Base-by-base conservation (phyloP, 2,113 vertebrate genomes). In the Neofelis nebulosa region DNA sequence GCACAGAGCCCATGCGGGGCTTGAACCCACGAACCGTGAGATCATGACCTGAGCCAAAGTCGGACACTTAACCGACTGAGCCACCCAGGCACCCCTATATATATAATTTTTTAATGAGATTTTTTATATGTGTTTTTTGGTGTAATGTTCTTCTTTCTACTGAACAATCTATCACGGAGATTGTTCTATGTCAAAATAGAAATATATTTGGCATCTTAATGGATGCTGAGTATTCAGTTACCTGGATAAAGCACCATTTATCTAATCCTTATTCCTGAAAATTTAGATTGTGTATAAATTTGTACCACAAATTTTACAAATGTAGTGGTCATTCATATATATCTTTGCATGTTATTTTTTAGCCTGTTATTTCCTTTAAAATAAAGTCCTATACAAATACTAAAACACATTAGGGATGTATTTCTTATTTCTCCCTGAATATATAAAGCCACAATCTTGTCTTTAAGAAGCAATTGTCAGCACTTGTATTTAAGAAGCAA, bases 21-120 rank as follows among this genome's bases (percentile, higher is more conserved):
- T 45, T 0, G 8, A 45, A 45, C 8, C 7, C 1, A 45, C 8
- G 8, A 9, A 45, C 45, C 7, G 45, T 9, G 45, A 45, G 45
- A 45, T 45, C 45, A 9, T 45, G 45, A 45, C 45, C 45, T 45
- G 45, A 45, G 45, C 45, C 8, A 9, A 45, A 45, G 45, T 45
- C 45, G 0, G 45, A 45, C 45, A 2, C 45, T 45, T 45, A 45
- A 45, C 45, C 45, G 7, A 45, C 45, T 45, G 45, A 9, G 45
- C 45, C 45, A 45, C 45, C 45, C 45, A 45, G 45, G 45, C 45
- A 2, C 45, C 45, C 45, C 8, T 69, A 29, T 27, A 68, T 36
- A 79, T 13, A 19, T 33, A 55, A 55, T 55, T 55, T 50, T n/a
- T 52, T 65, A 84, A 41, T 61, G 69, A 61, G 16, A 12, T 29